A percentile compares a stretch with the other conserved stretches of the same genome.
Conservation (phyloP, 2,113 vertebrate species). For the Paramormyrops kingsleyae region DNA sequence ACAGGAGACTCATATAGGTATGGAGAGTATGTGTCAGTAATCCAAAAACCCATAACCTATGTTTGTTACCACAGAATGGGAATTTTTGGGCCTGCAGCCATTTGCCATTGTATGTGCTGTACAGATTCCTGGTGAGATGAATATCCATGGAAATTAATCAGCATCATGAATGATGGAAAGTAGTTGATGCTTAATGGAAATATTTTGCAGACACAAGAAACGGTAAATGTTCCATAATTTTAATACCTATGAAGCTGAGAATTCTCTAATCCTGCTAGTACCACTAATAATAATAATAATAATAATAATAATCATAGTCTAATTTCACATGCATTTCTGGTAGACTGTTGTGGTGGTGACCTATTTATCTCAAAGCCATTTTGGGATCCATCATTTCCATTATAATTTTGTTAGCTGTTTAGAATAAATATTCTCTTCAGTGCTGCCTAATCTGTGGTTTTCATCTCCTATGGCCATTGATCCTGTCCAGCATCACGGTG, state of each 20-base stretch:
- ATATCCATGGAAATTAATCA: background rate
- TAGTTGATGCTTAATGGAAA: background rate
- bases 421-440: background rate
- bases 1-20: background rate
- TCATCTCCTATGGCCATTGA: background rate
- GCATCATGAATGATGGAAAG: background rate
- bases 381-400: background rate
- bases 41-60: background rate
- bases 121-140: background rate
- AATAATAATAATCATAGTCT: no score
- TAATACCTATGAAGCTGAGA: no score
- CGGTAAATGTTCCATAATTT: no score
- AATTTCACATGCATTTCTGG: no score
- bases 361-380: background rate
- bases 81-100: background rate
- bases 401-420: background rate
- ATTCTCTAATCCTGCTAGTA: no score
- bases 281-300: no score
- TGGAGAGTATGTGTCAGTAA: background rate
- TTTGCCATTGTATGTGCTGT: background rate
- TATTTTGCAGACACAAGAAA: background rate
- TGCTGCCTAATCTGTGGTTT: background rate
- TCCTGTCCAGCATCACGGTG: slow-evolving; percentile 22
- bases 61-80: background rate
- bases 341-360: background rate